These are phyloP conservation scores for Onychomys leucogaster DNA, from an alignment of 2,797 vertebrate species.

Conservation along the genomic window DNA sequence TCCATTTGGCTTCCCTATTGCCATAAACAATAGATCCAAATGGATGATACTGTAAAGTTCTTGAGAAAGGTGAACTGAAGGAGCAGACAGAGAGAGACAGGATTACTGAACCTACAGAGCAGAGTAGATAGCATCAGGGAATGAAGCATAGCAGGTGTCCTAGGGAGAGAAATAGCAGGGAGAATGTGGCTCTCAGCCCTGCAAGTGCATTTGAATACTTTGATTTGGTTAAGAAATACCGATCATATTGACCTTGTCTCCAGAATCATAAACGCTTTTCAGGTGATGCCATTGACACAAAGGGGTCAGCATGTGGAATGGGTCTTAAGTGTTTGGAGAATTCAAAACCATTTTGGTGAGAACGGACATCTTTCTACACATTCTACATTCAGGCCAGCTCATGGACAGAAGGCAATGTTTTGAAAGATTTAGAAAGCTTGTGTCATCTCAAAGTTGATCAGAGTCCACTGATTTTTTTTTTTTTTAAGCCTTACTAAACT, in stretches of 20 bases:
- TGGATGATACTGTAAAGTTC: background rate
- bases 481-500: background rate
- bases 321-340: background rate
- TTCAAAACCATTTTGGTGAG: background rate
- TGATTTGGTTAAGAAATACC: background rate
- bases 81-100: background rate
- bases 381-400: background rate
- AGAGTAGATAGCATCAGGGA: background rate
- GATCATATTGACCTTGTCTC: background rate
- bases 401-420: background rate
- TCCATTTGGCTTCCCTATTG: background rate
- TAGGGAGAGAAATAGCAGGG: background rate
- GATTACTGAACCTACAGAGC: background rate
- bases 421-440: background rate
- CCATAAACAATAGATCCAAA: background rate
- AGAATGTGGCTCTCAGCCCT: background rate
- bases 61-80: constrained; percentile 18
- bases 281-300: background rate
- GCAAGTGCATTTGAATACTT: background rate
- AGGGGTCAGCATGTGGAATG: background rate
- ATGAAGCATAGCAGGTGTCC: background rate
- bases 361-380: background rate
- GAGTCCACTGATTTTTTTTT: background rate
- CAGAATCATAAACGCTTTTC: background rate
- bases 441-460: background rate